Evolutionary conservation across 2,113 vertebrate genomes (phyloP).

Genomic region (Lota lota): DNA sequence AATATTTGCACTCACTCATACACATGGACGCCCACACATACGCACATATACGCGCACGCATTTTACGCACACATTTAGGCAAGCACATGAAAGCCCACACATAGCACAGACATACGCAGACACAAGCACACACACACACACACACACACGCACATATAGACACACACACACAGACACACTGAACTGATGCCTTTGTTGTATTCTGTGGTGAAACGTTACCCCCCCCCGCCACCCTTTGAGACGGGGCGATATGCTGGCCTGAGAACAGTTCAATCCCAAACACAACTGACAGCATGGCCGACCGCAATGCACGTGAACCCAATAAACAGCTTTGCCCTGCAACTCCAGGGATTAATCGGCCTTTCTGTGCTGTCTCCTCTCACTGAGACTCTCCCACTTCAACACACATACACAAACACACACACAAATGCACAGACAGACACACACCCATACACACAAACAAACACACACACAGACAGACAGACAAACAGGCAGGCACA

Average conservation of each 20-base stretch:
- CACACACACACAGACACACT: conserved; percentile 6
- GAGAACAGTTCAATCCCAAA: conserved; percentile 38
- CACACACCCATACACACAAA: not conserved
- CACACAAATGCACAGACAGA: too few species aligned
- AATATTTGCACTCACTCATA: not conserved
- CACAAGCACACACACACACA: conserved; percentile 1
- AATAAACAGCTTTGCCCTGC: conserved; percentile 49
- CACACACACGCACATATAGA: not conserved
- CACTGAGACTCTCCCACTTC: conserved; percentile 38
- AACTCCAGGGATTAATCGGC: conserved; percentile 51
- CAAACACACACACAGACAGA: not conserved
- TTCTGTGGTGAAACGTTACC: conserved; percentile 26
- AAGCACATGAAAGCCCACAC: conserved; percentile 1
- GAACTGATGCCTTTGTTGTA: conserved; percentile 25
- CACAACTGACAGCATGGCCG: conserved; percentile 43
- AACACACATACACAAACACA: conserved; percentile 6
- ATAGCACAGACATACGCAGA: conserved; percentile 1
- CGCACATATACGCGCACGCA: conserved; percentile 1
- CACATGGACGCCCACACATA: conserved; percentile 3
- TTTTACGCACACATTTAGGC: not conserved
- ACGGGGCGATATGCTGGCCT: too few species aligned
- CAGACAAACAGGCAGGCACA: not conserved
- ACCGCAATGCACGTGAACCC: conserved; percentile 56
- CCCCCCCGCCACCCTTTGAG: conserved; percentile 24
- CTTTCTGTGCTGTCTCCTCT: conserved; percentile 56